Evolutionary conservation across 2,797 vertebrate genomes (phyloP).

Genomic region (Sebastiscus tertius): DNA sequence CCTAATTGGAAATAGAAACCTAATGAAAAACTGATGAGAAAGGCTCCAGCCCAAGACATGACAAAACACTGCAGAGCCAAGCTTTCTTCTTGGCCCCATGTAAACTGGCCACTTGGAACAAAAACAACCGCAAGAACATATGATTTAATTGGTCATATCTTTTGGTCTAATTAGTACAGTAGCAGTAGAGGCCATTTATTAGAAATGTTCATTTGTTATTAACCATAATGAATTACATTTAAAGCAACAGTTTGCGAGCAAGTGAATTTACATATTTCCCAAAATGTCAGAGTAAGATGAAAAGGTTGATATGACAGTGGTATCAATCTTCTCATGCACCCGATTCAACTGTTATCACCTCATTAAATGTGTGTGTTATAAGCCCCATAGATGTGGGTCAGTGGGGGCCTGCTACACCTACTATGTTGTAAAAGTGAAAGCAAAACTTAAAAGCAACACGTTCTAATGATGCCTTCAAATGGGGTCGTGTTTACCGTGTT

Average conservation of each 20-base stretch:
- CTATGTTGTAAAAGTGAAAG: too few relatives aligned
- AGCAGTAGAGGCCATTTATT: neutral
- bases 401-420: too few relatives aligned
- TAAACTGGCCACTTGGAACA: constrained; percentile 17
- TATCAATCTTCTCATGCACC: neutral
- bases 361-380: too few relatives aligned
- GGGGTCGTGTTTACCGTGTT: too few relatives aligned
- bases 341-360: too few relatives aligned
- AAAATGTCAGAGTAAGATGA: neutral
- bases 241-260: neutral
- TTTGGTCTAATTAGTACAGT: constrained; percentile 22
- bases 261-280: neutral
- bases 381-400: too few relatives aligned
- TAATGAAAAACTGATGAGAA: constrained; percentile 82
- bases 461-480: too few relatives aligned
- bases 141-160: constrained; percentile 35
- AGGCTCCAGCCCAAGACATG: constrained; percentile 52
- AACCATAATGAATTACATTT: neutral
- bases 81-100: constrained; percentile 6
- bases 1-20: constrained; percentile 81
- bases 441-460: too few relatives aligned
- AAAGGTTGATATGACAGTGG: neutral
- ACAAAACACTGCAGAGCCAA: constrained; percentile 41
- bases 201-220: constrained; percentile 14
- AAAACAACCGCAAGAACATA: neutral